phyloP scores from a whole-genome alignment of 1,140 invertebrate species.

The Pseudomyrmex gracilis region DNA sequence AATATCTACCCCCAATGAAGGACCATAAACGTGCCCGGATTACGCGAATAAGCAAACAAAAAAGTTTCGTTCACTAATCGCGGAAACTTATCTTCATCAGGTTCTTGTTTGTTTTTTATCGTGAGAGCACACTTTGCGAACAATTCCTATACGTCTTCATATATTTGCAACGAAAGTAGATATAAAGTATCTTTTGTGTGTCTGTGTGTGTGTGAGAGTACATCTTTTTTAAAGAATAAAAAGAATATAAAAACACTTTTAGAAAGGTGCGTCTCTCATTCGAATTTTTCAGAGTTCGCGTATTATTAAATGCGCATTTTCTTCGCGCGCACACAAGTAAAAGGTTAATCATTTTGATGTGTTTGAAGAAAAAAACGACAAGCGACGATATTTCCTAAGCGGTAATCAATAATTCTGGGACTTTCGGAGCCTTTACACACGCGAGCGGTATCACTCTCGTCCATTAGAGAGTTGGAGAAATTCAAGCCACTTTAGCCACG shows the following conservation, averaged over 20 bases:
- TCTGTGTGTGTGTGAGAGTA: no score
- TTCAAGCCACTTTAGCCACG: slow-evolving; percentile 38
- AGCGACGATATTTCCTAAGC: slow-evolving; percentile 19
- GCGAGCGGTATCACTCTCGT: slow-evolving; percentile 17
- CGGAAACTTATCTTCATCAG: slow-evolving; percentile 19
- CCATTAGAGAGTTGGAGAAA: slow-evolving; percentile 48
- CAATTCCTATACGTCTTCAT: background rate
- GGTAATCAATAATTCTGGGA: slow-evolving; percentile 35
- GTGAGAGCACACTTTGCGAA: slow-evolving; percentile 7
- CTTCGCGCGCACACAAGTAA: background rate
- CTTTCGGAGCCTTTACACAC: background rate
- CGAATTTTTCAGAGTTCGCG: slow-evolving; percentile 16
- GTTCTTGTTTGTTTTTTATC: slow-evolving; percentile 1
- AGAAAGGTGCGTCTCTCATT: background rate
- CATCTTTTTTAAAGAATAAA: no score
- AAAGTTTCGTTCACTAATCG: background rate
- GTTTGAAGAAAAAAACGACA: slow-evolving; percentile 19
- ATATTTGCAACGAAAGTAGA: background rate
- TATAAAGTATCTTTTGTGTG: no score
- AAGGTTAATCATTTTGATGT: slow-evolving; percentile 37
- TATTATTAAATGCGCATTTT: background rate
- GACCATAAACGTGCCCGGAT: slow-evolving; percentile 39
- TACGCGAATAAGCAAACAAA: slow-evolving; percentile 46
- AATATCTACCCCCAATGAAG: slow-evolving; percentile 31
- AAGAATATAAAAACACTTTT: no score